phyloP scores from a whole-genome alignment of 1,140 invertebrate genomes.

The Bombus consobrinus region DNA sequence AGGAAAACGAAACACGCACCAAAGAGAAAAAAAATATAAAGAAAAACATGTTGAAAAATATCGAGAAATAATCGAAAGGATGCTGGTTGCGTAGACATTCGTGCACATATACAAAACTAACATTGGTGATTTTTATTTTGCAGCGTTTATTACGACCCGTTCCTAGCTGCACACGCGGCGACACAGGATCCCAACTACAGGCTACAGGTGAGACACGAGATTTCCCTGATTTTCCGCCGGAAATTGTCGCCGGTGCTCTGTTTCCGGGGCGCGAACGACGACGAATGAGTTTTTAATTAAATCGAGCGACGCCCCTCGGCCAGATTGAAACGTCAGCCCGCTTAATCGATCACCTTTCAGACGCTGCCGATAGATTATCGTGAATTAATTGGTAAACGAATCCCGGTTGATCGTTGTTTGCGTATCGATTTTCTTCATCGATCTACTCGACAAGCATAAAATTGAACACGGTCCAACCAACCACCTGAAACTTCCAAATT shows the following conservation, averaged over 20 bases:
- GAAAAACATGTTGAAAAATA: not conserved
- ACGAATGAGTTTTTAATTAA: conserved; percentile 66
- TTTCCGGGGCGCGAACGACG: conserved; percentile 50
- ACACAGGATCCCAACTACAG: conserved; percentile 92
- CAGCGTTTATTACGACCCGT: conserved; percentile 98
- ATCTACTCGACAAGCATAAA: not conserved
- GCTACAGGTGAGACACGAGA: conserved; percentile 89
- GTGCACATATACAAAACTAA: not conserved
- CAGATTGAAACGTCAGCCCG: conserved; percentile 34
- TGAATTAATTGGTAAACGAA: conserved; percentile 60
- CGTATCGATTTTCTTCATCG: not conserved
- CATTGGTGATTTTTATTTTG: conserved; percentile 78
- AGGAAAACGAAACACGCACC: not conserved
- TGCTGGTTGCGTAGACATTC: not conserved
- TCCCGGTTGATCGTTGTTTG: conserved; percentile 22
- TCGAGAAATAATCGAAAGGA: not conserved
- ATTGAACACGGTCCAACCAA: not conserved
- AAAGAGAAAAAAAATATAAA: not conserved
- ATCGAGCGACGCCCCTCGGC: conserved; percentile 47
- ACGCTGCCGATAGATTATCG: conserved; percentile 52
- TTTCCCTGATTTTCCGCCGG: conserved; percentile 23
- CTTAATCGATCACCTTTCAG: conserved; percentile 60
- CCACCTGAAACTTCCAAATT: not conserved
- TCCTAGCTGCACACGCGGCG: conserved; percentile 93
- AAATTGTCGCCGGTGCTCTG: conserved; percentile 50